Conservation (phyloP, 2,113 vertebrate species). For the Lipotes vexillifer region DNA sequence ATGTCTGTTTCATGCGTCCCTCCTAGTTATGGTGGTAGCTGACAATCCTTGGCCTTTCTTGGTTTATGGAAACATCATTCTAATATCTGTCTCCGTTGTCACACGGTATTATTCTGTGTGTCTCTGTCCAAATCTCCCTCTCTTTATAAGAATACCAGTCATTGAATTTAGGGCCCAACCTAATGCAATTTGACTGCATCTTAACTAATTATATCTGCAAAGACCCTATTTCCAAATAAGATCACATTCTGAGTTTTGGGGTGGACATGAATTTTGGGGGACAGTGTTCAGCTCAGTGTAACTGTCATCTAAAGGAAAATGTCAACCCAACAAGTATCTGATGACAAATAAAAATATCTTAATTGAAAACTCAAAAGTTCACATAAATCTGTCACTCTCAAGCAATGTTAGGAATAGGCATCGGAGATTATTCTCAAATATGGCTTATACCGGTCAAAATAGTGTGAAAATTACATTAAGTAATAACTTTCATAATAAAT, state of each 20-base stretch:
- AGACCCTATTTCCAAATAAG: not conserved
- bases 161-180: not conserved
- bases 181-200: not conserved
- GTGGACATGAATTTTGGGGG: not conserved
- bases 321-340: not conserved
- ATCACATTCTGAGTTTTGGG: not conserved
- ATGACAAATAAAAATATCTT: not conserved
- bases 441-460: not conserved
- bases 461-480: not conserved
- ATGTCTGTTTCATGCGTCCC: not conserved
- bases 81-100: not conserved
- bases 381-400: not conserved
- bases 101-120: not conserved
- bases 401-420: not conserved
- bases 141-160: not conserved
- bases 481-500: not conserved
- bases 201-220: not conserved
- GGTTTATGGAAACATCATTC: not conserved
- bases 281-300: not conserved
- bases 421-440: not conserved
- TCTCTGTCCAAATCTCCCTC: not conserved
- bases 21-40: not conserved
- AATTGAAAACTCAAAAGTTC: not conserved
- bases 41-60: not conserved
- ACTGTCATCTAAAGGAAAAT: not conserved